Evolutionary conservation across 2,888 invertebrate genomes (phyloP).

Genomic region (Morpho helenor): DNA sequence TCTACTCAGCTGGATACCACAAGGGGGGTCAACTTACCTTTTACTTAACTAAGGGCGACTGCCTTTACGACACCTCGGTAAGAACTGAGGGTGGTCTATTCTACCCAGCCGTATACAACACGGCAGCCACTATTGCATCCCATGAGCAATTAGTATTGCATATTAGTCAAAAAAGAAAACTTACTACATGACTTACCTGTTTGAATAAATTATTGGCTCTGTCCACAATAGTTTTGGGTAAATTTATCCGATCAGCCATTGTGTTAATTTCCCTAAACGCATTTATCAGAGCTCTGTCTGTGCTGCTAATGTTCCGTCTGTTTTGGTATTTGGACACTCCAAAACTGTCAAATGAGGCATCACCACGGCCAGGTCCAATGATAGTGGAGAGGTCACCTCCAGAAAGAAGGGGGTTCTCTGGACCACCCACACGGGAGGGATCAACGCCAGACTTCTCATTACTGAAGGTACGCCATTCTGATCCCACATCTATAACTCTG

Average conservation of each 20-base stretch:
- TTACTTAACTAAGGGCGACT: too few species aligned
- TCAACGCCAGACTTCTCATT: conserved; percentile 98
- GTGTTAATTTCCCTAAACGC: conserved; percentile 98
- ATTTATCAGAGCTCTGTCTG: conserved; percentile 96
- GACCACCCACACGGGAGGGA: conserved; percentile 99
- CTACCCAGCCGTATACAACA: too few species aligned
- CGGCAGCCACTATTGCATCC: too few species aligned
- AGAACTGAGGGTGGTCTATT: too few species aligned
- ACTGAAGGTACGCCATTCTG: conserved; percentile 99
- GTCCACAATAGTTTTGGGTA: conserved; percentile 98
- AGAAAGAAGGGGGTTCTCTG: conserved; percentile 97
- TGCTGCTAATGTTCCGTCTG: conserved; percentile 90
- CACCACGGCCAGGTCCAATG: conserved; percentile 87
- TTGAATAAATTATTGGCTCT: conserved; percentile 98
- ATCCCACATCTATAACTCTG: conserved; percentile 99
- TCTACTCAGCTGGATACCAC: too few species aligned
- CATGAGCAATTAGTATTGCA: too few species aligned
- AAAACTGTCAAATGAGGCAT: conserved; percentile 93
- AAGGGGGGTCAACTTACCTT: too few species aligned
- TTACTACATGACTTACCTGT: too few species aligned
- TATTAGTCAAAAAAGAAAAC: too few species aligned
- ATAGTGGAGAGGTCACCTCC: conserved; percentile 98
- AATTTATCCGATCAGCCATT: conserved; percentile 98
- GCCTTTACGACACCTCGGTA: too few species aligned
- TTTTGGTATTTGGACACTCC: conserved; percentile 89